Percentiles rank a stretch among this genome's conserved stretches.
Evolutionary conservation across 2,888 invertebrate genomes (phyloP).

Genomic region (Galeopsomyia nigrocyanea): DNA sequence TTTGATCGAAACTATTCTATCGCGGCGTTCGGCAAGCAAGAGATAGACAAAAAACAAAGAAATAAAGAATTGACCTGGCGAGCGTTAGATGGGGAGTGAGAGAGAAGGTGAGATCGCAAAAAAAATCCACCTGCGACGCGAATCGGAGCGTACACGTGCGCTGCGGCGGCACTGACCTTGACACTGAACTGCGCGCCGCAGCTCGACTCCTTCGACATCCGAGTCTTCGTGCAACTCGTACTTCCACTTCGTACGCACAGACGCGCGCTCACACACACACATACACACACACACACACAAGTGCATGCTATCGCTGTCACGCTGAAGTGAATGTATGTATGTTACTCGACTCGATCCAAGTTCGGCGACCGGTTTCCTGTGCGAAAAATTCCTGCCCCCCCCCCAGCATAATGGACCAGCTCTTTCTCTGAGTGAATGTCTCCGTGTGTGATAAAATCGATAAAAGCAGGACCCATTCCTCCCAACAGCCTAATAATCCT

Average conservation of each 20-base stretch:
- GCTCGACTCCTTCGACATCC: constrained; percentile 29
- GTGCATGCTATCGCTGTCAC: background rate
- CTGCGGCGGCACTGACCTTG: constrained; percentile 39
- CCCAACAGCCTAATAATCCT: too few species aligned
- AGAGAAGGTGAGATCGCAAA: background rate
- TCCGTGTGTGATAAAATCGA: too few species aligned
- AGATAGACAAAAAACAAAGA: background rate
- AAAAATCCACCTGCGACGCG: constrained; percentile 3
- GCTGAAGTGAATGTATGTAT: too few species aligned
- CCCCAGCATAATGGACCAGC: constrained; percentile 27
- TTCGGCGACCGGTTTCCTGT: constrained; percentile 42
- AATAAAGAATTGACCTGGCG: too few species aligned
- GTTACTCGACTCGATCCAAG: constrained; percentile 1
- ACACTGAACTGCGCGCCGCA: constrained; percentile 28
- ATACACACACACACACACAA: background rate
- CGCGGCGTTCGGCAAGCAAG: too few species aligned
- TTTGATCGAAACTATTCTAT: too few species aligned
- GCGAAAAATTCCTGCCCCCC: constrained; percentile 37
- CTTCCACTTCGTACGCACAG: constrained; percentile 24
- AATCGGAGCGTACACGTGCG: background rate
- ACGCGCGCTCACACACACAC: background rate
- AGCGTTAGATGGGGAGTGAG: background rate
- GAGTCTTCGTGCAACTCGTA: constrained; percentile 25
- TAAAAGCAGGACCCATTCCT: too few species aligned
- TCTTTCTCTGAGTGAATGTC: background rate